Evolutionary conservation across 2,113 vertebrate species (phyloP), one percentile per base, ranked within the genome.

Genomic region (Tragelaphus buxtoni): DNA sequence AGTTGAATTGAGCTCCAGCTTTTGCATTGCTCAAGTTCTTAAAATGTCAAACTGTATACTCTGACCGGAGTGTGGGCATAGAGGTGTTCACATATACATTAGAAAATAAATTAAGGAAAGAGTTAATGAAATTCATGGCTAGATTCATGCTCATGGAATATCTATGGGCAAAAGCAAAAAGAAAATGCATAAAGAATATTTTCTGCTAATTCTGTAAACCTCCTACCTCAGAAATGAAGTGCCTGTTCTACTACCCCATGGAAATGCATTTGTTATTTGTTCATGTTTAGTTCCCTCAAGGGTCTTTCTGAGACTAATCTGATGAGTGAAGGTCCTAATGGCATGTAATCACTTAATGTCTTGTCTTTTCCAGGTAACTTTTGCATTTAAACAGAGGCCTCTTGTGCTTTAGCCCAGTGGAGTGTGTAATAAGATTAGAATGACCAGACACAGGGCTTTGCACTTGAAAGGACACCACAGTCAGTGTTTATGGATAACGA

Each of bases 341-440:
- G 81, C 22, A n/a, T 94, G 47, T 82, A 77, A 91, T 89, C 91
- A 56, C 63, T 93, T 95, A 79, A 86, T 88, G 42, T 74, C 28
- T 88, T 81, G 56, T 82, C 69, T 96, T n/a, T 95, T 84, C 35
- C 13, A 74, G 76, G 45, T 69, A 47, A 79, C 39, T 91, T 87
- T 94, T 94, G 45, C 77, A 94, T 97, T 97, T 96, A 88, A 84
- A 81, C 81, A 61, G 30, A 88, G 81, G 32, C 53, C 90, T 96
- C 80, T 32, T 79, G 9, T 72, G 26, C 53, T n/a, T 87, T 93
- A 72, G 72, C 42, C 53, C 18, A 72, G 9, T 96, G 77, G 47
- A 55, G 53, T 91, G 10, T 91, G 35, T 81, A 88, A 95, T 96
- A 92, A 95, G 76, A 81, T 85, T 90, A 92, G 84, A 79, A 90